Evolutionary conservation across 2,888 invertebrate species (phyloP), one percentile per base, ranked within the genome.

Genomic region (Sinelater perroti): DNA sequence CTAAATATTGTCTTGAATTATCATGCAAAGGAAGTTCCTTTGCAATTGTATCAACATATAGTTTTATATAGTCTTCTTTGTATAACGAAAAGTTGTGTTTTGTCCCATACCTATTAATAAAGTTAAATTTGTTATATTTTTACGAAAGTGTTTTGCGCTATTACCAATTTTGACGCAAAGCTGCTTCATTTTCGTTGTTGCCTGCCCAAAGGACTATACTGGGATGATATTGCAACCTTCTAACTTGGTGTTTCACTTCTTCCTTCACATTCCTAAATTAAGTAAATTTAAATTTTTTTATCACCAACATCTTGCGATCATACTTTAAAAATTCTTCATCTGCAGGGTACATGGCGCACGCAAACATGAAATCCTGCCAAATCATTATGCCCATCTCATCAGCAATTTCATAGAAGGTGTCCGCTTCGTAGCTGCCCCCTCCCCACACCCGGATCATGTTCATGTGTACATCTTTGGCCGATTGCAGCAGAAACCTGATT

Each of bases 331-430:
- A 98, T 1, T 83, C 80, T 0, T 78, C 69, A 55, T 86, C 84
- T 0, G 85, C 83, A 0, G 97, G 97, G 78, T 99, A 99, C 89
- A 98, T 90, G 16, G 91, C 85, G 73, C 95, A 97, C 0, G 97
- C 97, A 76, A 97, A 99, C 88, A 97, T 93, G 73, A 97, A 88
- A 77, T 99, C 98, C 77, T 99, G 97, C 97, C 97, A 99, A 51
- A 99, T 87, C 70, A 98, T 81, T 38, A 98, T 89, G 1, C 98
- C 98, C 46, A 91, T 80, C 71, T 90, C 84, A 74, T 98, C 97
- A 51, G 95, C 93, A 21, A 88, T 75, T 61, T 88, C 82, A 75
- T 98, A 99, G 77, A 98, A 97, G 55, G 85, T 83, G 66, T 97
- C 92, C 0, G 89, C 87, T 74, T 97, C 97, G 71, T 97, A 99